These are phyloP conservation scores for Camponotus fellah DNA, from an alignment of 2,888 invertebrate genomes.

Conservation along the genomic window DNA sequence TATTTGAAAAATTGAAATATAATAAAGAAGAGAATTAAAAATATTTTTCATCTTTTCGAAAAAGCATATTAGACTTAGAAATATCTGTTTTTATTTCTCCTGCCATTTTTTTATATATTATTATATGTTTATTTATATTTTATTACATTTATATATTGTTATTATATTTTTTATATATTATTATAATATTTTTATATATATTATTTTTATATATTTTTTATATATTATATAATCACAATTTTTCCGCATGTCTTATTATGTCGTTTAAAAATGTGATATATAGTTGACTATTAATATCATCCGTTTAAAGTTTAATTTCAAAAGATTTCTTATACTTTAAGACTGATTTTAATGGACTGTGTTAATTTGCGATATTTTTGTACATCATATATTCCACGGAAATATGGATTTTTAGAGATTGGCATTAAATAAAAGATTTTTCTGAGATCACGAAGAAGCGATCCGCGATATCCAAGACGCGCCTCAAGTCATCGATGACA, in stretches of 20 bases:
- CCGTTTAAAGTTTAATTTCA: not conserved
- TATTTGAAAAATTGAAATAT: not conserved
- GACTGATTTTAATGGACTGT: not conserved
- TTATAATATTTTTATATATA: no score
- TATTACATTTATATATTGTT: no score
- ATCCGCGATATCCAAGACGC: constrained; percentile 22
- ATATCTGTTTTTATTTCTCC: not conserved
- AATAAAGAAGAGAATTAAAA: not conserved
- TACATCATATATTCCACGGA: not conserved
- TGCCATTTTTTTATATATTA: not conserved
- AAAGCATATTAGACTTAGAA: not conserved
- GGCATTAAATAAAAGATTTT: not conserved
- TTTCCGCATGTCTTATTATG: not conserved
- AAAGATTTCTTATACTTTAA: not conserved
- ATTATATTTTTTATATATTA: no score
- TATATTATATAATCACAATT: not conserved
- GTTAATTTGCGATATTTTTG: not conserved
- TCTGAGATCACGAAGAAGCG: constrained; percentile 11
- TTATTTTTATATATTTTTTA: no score
- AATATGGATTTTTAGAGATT: not conserved
- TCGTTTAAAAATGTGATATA: not conserved
- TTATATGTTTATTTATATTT: no score
- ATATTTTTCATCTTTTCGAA: not conserved
- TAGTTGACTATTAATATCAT: not conserved
- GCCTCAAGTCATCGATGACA: constrained; percentile 57